phyloP scores from a whole-genome alignment of 1,140 invertebrate species.

The Ericerus pela region DNA sequence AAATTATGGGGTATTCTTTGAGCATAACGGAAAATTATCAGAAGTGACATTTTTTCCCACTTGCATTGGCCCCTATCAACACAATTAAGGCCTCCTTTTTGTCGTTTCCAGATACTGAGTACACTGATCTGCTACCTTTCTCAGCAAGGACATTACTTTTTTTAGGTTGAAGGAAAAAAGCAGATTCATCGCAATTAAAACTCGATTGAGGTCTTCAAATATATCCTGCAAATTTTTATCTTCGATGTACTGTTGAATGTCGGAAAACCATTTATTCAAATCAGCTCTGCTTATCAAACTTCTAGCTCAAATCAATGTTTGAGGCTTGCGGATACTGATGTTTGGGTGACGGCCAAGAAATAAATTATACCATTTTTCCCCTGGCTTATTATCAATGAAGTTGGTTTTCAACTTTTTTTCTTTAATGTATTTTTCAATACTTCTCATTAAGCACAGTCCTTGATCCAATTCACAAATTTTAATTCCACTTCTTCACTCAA shows the following conservation, averaged over 20 bases:
- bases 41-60: no score
- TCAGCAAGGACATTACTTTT: conserved; percentile 24
- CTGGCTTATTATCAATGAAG: neutral
- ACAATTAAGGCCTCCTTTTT: no score
- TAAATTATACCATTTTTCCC: neutral
- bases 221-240: conserved; percentile 17
- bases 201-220: conserved; percentile 25
- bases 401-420: no score
- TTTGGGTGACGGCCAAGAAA: neutral
- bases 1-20: no score
- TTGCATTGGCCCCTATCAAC: no score
- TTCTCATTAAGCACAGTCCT: no score
- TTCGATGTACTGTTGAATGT: conserved; percentile 19
- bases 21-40: no score
- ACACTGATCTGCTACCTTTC: conserved; percentile 25
- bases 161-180: conserved; percentile 28
- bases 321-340: neutral
- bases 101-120: conserved; percentile 24
- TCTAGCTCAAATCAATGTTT: neutral
- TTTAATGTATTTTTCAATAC: no score
- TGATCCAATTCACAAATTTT: no score
- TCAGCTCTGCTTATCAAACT: neutral
- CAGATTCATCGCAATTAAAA: conserved; percentile 31
- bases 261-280: neutral
- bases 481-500: no score